A percentile compares a stretch with the other conserved stretches of the same genome.
Evolutionary conservation across 1,140 invertebrate genomes (phyloP).

Genomic region (Papilio aristodemus): DNA sequence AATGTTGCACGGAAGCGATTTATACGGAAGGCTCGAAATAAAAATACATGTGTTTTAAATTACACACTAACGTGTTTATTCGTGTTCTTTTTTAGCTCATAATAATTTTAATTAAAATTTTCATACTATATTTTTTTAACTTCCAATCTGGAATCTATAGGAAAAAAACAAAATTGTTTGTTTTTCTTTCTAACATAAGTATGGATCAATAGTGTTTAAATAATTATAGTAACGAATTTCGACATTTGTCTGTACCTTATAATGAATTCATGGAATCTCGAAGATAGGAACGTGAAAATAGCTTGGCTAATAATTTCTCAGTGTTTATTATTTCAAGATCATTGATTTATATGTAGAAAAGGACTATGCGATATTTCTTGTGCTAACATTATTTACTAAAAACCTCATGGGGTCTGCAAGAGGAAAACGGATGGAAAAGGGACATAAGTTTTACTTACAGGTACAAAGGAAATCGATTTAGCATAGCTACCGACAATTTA

Average conservation of each 20-base stretch:
- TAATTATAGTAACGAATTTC: neutral
- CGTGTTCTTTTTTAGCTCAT: neutral
- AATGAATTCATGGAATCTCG: neutral
- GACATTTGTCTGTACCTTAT: neutral
- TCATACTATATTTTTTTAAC: too few species aligned
- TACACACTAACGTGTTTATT: conserved; percentile 4
- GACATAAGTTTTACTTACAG: conserved; percentile 34
- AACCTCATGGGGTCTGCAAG: conserved; percentile 55
- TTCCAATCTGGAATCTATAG: too few species aligned
- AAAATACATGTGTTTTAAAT: conserved; percentile 19
- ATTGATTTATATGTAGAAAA: conserved; percentile 68
- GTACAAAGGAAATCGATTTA: conserved; percentile 35
- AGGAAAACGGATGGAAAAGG: conserved; percentile 39
- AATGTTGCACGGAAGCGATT: conserved; percentile 27
- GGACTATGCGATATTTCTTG: conserved; percentile 55
- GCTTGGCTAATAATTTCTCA: neutral
- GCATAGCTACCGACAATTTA: conserved; percentile 33
- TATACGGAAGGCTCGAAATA: conserved; percentile 23
- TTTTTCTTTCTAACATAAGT: too few species aligned
- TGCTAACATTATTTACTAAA: conserved; percentile 66
- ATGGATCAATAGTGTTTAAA: neutral
- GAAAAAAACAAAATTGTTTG: too few species aligned
- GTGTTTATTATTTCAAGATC: conserved; percentile 40
- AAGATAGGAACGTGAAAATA: neutral
- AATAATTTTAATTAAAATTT: too few species aligned